Percentiles rank a stretch among this genome's conserved stretches.
phyloP scores from a whole-genome alignment of 1,140 invertebrate genomes.

The Ips nitidus region DNA sequence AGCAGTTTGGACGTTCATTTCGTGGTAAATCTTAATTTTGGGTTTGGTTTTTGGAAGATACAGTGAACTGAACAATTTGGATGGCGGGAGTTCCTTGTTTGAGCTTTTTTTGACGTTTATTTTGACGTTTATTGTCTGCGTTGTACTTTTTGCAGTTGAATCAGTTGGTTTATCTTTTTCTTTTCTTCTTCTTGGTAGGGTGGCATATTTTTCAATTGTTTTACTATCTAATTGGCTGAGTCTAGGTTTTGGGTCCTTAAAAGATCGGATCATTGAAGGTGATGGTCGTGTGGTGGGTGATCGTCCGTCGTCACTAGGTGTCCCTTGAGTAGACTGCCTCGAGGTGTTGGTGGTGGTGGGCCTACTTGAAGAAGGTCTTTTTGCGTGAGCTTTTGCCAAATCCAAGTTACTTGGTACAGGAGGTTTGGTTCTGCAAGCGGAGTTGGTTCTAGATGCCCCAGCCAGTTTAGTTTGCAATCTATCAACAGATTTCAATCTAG shows the following conservation, averaged over 20 bases:
- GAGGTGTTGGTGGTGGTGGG: slow-evolving; percentile 18
- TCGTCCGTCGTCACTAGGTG: slow-evolving; percentile 69
- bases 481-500: slow-evolving; percentile 53
- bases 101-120: slow-evolving; percentile 42
- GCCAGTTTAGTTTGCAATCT: slow-evolving; percentile 34
- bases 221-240: slow-evolving; percentile 54
- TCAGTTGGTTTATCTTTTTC: slow-evolving; percentile 55
- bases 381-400: slow-evolving; percentile 35
- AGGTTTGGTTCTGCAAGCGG: slow-evolving; percentile 33
- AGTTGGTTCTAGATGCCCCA: slow-evolving; percentile 28
- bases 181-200: slow-evolving; percentile 69
- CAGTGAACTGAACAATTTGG: slow-evolving; percentile 47
- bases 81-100: slow-evolving; percentile 50
- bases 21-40: slow-evolving; percentile 75
- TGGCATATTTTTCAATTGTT: slow-evolving; percentile 70
- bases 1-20: slow-evolving; percentile 72
- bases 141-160: slow-evolving; percentile 36
- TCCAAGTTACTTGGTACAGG: slow-evolving; percentile 39
- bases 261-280: slow-evolving; percentile 45
- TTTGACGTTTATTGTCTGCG: slow-evolving; percentile 41
- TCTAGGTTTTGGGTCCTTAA: slow-evolving; percentile 41
- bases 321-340: slow-evolving; percentile 49
- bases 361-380: slow-evolving; percentile 23
- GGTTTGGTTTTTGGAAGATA: slow-evolving; percentile 53
- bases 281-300: slow-evolving; percentile 49